These are phyloP conservation scores for Platyrinchus mystaceus DNA, from an alignment of 2,797 vertebrate species.

Conservation along the genomic window DNA sequence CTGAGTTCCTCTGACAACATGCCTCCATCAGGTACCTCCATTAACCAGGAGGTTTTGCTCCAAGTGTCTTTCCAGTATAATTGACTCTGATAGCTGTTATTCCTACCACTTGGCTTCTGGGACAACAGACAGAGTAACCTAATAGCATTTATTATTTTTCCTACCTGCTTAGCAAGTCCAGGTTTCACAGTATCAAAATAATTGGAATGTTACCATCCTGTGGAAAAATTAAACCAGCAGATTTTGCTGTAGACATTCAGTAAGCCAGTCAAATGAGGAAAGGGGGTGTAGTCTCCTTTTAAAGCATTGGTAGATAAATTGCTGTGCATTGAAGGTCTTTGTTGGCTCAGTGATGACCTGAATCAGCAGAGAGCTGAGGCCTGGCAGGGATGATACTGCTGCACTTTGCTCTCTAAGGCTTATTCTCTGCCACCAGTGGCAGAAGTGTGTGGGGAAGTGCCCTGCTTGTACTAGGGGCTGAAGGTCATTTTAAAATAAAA, in stretches of 20 bases:
- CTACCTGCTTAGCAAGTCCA: neutral
- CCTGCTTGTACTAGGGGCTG: neutral
- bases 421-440: neutral
- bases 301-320: neutral
- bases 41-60: neutral
- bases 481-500: neutral
- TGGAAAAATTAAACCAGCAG: neutral
- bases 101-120: neutral
- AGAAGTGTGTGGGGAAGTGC: accelerated
- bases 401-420: neutral
- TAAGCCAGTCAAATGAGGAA: neutral
- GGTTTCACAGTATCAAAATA: neutral
- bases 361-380: neutral
- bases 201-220: neutral
- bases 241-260: neutral
- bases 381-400: neutral
- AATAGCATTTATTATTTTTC: neutral
- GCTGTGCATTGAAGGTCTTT: neutral
- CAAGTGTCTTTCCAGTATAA: neutral
- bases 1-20: neutral
- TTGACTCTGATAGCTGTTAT: neutral
- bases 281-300: neutral
- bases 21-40: neutral
- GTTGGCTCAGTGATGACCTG: neutral
- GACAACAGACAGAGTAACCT: neutral